Evolutionary conservation across 2,113 vertebrate genomes (phyloP).

Genomic region (Channa maculata): DNA sequence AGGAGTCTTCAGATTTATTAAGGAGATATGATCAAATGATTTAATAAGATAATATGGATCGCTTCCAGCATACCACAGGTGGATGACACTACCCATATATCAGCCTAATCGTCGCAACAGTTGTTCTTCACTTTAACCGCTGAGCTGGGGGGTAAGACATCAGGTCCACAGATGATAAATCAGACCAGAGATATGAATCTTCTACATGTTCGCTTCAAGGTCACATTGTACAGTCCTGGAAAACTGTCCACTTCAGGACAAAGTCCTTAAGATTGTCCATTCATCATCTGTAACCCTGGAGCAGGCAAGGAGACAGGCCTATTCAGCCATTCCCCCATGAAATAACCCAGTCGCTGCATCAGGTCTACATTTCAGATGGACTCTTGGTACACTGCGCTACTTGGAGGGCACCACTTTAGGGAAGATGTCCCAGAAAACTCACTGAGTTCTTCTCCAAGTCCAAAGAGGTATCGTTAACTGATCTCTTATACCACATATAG

Average conservation of each 20-base stretch:
- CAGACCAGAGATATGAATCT: slow-evolving; percentile 35
- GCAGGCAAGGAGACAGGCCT: slow-evolving; percentile 42
- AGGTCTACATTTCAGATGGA: slow-evolving; percentile 2
- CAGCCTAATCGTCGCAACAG: background rate
- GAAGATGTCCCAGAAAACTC: slow-evolving; percentile 60
- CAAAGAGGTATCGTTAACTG: slow-evolving; percentile 29
- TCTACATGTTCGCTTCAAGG: slow-evolving; percentile 50
- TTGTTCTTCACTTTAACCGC: background rate
- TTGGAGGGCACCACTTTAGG: slow-evolving; percentile 30
- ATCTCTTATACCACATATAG: slow-evolving; percentile 8
- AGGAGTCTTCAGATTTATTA: background rate
- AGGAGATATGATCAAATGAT: background rate
- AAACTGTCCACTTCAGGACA: slow-evolving; percentile 38
- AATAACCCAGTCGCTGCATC: slow-evolving; percentile 8
- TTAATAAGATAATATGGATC: background rate
- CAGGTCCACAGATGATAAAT: slow-evolving; percentile 58
- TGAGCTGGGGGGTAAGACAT: slow-evolving; percentile 34
- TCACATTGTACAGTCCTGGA: slow-evolving; percentile 40
- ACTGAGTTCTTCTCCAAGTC: slow-evolving; percentile 32
- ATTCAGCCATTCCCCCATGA: slow-evolving; percentile 12
- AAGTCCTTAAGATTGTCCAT: slow-evolving; percentile 48
- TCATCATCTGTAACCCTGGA: slow-evolving; percentile 60
- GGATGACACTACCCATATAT: slow-evolving; percentile 2
- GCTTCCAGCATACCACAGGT: background rate
- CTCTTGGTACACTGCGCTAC: slow-evolving; percentile 14